Evolutionary conservation across 2,888 invertebrate species (phyloP), one percentile per base, ranked within the genome.

Genomic region (Margaritifera margaritifera): DNA sequence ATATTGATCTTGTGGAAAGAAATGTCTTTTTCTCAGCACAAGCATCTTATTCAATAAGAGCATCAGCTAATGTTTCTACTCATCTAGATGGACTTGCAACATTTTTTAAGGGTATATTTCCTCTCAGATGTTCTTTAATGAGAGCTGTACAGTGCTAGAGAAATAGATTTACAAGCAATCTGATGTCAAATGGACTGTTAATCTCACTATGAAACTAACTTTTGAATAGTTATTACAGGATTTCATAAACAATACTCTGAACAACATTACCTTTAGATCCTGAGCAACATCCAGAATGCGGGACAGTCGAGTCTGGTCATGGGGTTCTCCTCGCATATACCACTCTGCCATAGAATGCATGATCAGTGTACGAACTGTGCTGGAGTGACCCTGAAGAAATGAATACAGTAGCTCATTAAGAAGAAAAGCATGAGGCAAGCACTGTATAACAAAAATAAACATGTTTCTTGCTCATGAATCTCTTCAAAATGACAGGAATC

Each of bases 261-360:
- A 11, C 42, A 42, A 42, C 11, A 1, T 25, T 79, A 90, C 91
- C 87, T 93, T 93, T 20, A 93, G 87, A 90, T 99, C 98, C 90
- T 99, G 98, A 0, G 98, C 98, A 3, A 99, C 95, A 87, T 99
- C 99, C 72, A 99, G 91, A 82, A 99, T 98, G 67, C 99, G 92
- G 0, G 98, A 96, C 53, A 99, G 91, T 86, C 97, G 93, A 4
- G 95, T 94, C 90, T 98, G 98, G 90, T 99, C 99, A 85, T 95
- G 94, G 25, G 83, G 86, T 86, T 98, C 87, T 94, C 96, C 77
- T 94, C 88, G 92, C 79, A 95, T 92, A 90, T 98, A 99, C 97
- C 98, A 98, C 78, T 98, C 97, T 0, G 96, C 96, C 98, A 99
- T 98, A 2, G 97, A 94, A 85, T 96, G 96, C 95, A 98, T 97